Evolutionary conservation across 2,113 vertebrate species (phyloP), one percentile per base, ranked within the genome.

Genomic region (Hypocryptadius cinnamomeus): DNA sequence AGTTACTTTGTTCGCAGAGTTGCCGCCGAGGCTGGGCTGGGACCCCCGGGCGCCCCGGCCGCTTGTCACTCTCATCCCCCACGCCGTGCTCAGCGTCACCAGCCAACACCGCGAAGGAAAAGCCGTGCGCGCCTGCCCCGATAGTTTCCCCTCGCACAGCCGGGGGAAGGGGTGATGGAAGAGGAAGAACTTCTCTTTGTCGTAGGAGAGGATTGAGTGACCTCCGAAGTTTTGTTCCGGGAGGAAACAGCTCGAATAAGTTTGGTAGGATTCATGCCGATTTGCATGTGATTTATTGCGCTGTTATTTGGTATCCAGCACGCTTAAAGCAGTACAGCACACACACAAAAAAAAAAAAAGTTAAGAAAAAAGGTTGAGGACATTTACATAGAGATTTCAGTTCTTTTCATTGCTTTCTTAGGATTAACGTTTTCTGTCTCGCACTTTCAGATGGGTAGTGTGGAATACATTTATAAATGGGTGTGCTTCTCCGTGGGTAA

Each of bases 1-100:
- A 96, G 90, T 96, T 95, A 96, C 92, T 96, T 96, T 96, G 90
- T 96, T 96, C 35, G 86, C 73, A 16, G 96, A 96, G 94, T 93
- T 96, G 24, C 74, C 15, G 44, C 69, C 28, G 82, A 77, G 89
- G 48, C 69, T 35, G 72, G 45, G 77, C 71, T 56, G 89, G 80
- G 30, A 53, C 2, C n/a, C 60, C 22, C 50, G 33, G n/a, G 53
- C 6, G 5, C 14, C 35, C 24, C 54, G 31, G 44, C 12, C 30
- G 23, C 59, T 8, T 6, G 64, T 21, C 27, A 21, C 31, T 31
- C 20, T 31, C 85, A 2, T 59, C 33, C 24, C 10, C 17, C 31
- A 2, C 10, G 19, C 35, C 57, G 22, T 4, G 56, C 18, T 59
- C 76, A 2, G 78, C 79, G 84, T 68, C 92, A 27, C 13, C 70